Conservation (phyloP, 2,113 vertebrate genomes). For the Menidia beryllina region DNA sequence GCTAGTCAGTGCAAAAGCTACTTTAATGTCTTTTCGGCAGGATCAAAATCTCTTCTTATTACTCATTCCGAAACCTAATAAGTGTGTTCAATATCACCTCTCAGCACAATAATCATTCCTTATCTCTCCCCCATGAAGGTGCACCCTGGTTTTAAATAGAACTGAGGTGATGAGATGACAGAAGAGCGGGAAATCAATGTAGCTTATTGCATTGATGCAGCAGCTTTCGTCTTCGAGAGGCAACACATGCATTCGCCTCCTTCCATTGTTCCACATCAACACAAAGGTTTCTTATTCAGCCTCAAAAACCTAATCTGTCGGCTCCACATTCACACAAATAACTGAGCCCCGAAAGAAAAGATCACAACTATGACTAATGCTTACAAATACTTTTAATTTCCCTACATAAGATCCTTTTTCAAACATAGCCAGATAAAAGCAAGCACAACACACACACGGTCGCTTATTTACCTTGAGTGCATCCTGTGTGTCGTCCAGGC, state of each 20-base stretch:
- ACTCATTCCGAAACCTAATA: conserved; percentile 67
- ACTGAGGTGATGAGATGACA: conserved; percentile 38
- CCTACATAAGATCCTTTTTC: neutral
- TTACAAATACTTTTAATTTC: conserved; percentile 8
- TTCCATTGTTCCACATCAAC: conserved; percentile 47
- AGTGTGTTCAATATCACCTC: conserved; percentile 61
- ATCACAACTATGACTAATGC: conserved; percentile 13
- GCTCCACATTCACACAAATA: conserved; percentile 48
- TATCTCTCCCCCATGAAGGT: conserved; percentile 61
- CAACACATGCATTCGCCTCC: conserved; percentile 21
- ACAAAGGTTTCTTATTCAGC: conserved; percentile 49
- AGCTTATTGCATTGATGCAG: conserved; percentile 39
- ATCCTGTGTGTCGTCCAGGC: conserved; percentile 95
- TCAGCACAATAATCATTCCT: conserved; percentile 59
- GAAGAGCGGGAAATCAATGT: conserved; percentile 29
- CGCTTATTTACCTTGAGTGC: conserved; percentile 87
- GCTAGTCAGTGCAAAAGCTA: conserved; percentile 41
- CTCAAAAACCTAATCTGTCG: conserved; percentile 72
- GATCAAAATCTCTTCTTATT: conserved; percentile 69
- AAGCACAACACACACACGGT: neutral
- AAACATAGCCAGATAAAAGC: conserved; percentile 16
- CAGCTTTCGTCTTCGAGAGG: conserved; percentile 38
- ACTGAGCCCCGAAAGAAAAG: conserved; percentile 22
- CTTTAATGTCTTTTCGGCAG: conserved; percentile 50
- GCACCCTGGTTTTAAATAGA: conserved; percentile 58